Conservation (phyloP, 2,888 invertebrate genomes). For the Laspeyria flexula region DNA sequence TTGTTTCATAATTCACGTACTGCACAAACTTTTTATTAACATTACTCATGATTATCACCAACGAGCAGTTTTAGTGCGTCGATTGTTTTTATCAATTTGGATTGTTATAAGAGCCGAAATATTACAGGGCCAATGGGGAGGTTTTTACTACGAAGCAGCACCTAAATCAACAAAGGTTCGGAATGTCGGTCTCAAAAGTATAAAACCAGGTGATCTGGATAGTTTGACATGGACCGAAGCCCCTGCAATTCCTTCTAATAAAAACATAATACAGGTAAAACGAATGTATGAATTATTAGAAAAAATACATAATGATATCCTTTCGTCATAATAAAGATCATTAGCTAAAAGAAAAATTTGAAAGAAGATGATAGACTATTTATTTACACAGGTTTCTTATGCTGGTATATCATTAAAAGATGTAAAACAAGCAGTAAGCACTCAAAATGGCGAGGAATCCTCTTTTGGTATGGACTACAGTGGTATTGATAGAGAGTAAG, state of each 20-base stretch:
- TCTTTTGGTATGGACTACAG: slow-evolving; percentile 63
- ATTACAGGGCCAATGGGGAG: slow-evolving; percentile 68
- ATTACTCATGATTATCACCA: too few species aligned
- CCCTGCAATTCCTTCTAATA: slow-evolving; percentile 24
- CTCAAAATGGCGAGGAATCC: slow-evolving; percentile 13
- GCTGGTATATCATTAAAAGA: slow-evolving; percentile 55
- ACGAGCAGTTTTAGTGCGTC: too few species aligned
- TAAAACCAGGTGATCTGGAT: slow-evolving; percentile 89
- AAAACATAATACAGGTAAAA: slow-evolving; percentile 53
- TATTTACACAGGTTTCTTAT: slow-evolving; percentile 50
- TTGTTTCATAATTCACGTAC: too few species aligned
- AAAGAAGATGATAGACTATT: too few species aligned
- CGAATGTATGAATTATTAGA: background rate
- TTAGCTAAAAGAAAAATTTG: too few species aligned
- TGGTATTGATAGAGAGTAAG: slow-evolving; percentile 59
- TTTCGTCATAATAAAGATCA: too few species aligned
- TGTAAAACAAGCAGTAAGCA: slow-evolving; percentile 40
- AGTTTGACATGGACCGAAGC: slow-evolving; percentile 90
- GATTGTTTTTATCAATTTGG: too few species aligned
- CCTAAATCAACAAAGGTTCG: slow-evolving; percentile 47
- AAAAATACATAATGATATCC: too few species aligned
- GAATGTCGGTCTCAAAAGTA: slow-evolving; percentile 87
- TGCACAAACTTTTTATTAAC: too few species aligned
- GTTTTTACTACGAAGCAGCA: slow-evolving; percentile 51
- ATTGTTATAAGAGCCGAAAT: too few species aligned